These are phyloP conservation scores for Orgyia antiqua DNA, from an alignment of 2,888 invertebrate species.

Conservation along the genomic window DNA sequence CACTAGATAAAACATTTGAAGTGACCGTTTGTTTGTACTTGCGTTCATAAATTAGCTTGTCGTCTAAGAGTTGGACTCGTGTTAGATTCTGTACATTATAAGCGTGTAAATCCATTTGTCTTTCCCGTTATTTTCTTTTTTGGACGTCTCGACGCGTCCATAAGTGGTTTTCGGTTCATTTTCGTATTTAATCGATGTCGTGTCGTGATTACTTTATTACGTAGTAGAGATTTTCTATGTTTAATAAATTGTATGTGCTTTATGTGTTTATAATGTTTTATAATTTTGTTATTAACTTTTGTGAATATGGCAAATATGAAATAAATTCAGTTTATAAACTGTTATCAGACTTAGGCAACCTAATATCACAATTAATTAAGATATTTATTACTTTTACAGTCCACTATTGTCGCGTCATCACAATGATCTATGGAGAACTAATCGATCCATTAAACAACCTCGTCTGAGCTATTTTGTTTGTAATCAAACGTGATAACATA, in stretches of 20 bases:
- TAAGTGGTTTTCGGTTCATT: conserved; percentile 33
- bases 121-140: conserved; percentile 62
- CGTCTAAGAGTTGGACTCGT: conserved; percentile 59
- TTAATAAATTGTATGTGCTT: conserved; percentile 20
- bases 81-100: conserved; percentile 62
- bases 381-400: conserved; percentile 31
- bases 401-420: conserved; percentile 23
- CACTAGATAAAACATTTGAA: no score
- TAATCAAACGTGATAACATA: no score
- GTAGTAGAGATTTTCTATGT: conserved; percentile 12
- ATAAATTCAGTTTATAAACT: conserved; percentile 39
- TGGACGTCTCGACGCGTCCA: conserved; percentile 34
- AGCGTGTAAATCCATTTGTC: conserved; percentile 74
- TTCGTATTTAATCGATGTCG: conserved; percentile 34
- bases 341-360: conserved; percentile 46
- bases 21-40: no score
- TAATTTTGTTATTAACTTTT: conserved; percentile 20
- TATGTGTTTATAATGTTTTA: conserved; percentile 22
- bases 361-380: conserved; percentile 35
- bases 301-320: conserved; percentile 26
- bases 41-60: no score
- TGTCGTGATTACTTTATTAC: conserved; percentile 30
- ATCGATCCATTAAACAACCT: conserved; percentile 7
- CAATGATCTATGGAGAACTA: conserved; percentile 26
- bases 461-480: no score